A percentile compares a stretch with the other conserved stretches of the same genome.
Evolutionary conservation across 1,140 invertebrate species (phyloP).

Genomic region (Notospermus geniculatus): DNA sequence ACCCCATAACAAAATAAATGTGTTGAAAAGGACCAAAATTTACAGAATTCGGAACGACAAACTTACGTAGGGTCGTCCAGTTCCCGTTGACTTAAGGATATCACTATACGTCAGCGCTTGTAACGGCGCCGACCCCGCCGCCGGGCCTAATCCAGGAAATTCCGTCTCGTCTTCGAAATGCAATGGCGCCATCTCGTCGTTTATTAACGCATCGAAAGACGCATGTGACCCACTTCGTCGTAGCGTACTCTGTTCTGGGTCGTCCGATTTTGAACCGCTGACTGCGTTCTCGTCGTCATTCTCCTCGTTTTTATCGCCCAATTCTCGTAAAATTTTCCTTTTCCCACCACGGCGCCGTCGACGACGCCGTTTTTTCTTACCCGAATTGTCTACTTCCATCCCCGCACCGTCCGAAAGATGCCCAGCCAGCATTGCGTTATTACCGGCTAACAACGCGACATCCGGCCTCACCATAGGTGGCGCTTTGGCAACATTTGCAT

Average conservation of each 20-base stretch:
- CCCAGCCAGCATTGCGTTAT: too few species aligned
- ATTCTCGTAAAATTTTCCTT: conserved; percentile 16
- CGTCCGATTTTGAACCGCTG: too few species aligned
- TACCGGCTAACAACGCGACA: too few species aligned
- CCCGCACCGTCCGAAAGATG: too few species aligned
- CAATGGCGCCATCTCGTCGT: conserved; percentile 26
- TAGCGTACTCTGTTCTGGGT: conserved; percentile 15
- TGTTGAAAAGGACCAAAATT: too few species aligned
- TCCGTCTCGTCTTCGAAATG: conserved; percentile 49
- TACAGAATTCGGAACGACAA: too few species aligned
- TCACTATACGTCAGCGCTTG: conserved; percentile 34
- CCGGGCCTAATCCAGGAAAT: conserved; percentile 34
- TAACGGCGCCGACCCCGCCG: neutral
- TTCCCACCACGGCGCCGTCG: conserved; percentile 22
- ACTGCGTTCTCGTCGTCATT: neutral
- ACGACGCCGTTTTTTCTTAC: conserved; percentile 25
- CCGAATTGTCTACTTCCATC: conserved; percentile 2
- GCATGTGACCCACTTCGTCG: conserved; percentile 25
- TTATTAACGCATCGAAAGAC: conserved; percentile 7
- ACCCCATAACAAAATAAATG: too few species aligned
- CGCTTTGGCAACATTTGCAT: too few species aligned
- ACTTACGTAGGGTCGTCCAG: too few species aligned
- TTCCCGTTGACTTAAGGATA: conserved; percentile 32
- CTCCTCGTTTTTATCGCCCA: conserved; percentile 8
- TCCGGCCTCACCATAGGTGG: too few species aligned